Evolutionary conservation across 2,797 vertebrate species (phyloP).

Genomic region (Hippopotamyrus pictus): DNA sequence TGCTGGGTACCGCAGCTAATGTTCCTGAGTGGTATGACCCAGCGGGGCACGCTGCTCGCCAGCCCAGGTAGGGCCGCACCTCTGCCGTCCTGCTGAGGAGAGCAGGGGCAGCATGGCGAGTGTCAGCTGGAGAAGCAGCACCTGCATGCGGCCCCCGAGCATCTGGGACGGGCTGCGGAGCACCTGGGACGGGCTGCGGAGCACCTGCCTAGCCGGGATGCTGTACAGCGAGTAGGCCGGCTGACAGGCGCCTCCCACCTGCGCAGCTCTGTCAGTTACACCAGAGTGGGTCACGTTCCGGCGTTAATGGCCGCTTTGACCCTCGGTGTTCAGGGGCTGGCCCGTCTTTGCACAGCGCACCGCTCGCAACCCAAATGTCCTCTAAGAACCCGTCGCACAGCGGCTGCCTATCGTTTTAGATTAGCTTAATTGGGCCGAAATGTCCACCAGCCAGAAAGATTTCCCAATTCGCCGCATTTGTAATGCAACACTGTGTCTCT

Average conservation of each 20-base stretch:
- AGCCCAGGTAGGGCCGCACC: constrained; percentile 12
- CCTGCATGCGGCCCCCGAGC: constrained; percentile 51
- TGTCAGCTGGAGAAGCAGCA: constrained; percentile 51
- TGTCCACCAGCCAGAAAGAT: not conserved
- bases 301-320: not conserved
- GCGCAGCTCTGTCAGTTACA: not conserved
- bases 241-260: not conserved
- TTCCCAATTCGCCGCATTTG: not conserved
- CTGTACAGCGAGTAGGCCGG: not conserved
- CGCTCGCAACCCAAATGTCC: not conserved
- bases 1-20: constrained; percentile 59
- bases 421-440: not conserved
- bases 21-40: constrained; percentile 13
- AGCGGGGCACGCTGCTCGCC: not conserved
- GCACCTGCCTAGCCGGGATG: constrained; percentile 57
- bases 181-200: constrained; percentile 56
- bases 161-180: constrained; percentile 52
- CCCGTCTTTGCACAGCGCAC: not conserved
- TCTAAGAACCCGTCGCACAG: not conserved
- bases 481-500: not conserved
- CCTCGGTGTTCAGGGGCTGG: not conserved
- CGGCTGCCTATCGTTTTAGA: not conserved
- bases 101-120: not conserved
- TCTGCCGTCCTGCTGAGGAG: constrained; percentile 19
- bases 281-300: not conserved